Percentiles rank a stretch among this genome's conserved stretches.
phyloP scores from a whole-genome alignment of 2,113 vertebrate species.

The Corythoichthys haematopterus region DNA sequence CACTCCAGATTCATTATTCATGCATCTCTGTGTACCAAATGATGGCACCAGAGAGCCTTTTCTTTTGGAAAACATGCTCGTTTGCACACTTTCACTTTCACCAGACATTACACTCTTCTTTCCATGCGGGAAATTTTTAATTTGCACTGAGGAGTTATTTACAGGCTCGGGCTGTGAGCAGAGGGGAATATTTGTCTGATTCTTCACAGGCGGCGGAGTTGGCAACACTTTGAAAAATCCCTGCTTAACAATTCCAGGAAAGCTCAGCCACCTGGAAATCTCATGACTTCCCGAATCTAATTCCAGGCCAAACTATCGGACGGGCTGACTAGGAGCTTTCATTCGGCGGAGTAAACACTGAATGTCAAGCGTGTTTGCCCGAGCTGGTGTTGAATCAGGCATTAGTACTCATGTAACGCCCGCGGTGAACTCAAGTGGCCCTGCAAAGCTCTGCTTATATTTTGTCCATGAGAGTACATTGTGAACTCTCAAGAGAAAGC shows the following conservation, averaged over 20 bases:
- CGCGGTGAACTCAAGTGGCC: slow-evolving; percentile 54
- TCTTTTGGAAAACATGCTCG: slow-evolving; percentile 6
- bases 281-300: slow-evolving; percentile 67
- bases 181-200: slow-evolving; percentile 22
- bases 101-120: neutral
- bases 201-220: slow-evolving; percentile 35
- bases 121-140: neutral
- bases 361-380: slow-evolving; percentile 53
- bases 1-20: slow-evolving; percentile 62
- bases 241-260: slow-evolving; percentile 66
- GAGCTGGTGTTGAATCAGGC: slow-evolving; percentile 57
- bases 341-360: slow-evolving; percentile 53
- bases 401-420: slow-evolving; percentile 58
- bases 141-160: slow-evolving; percentile 4
- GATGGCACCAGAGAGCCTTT: slow-evolving; percentile 23
- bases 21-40: slow-evolving; percentile 45
- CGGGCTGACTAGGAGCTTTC: slow-evolving; percentile 61
- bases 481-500: slow-evolving; percentile 25
- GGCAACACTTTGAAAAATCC: slow-evolving; percentile 55
- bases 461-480: slow-evolving; percentile 25
- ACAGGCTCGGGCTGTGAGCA: slow-evolving; percentile 4
- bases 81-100: slow-evolving; percentile 10
- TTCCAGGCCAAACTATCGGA: slow-evolving; percentile 55
- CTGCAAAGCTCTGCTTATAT: slow-evolving; percentile 54
- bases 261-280: slow-evolving; percentile 67